Evolutionary conservation across 37 sponge, comb jelly and placozoan genomes (phyloP).

Genomic region (Dysidea cf. avara): DNA sequence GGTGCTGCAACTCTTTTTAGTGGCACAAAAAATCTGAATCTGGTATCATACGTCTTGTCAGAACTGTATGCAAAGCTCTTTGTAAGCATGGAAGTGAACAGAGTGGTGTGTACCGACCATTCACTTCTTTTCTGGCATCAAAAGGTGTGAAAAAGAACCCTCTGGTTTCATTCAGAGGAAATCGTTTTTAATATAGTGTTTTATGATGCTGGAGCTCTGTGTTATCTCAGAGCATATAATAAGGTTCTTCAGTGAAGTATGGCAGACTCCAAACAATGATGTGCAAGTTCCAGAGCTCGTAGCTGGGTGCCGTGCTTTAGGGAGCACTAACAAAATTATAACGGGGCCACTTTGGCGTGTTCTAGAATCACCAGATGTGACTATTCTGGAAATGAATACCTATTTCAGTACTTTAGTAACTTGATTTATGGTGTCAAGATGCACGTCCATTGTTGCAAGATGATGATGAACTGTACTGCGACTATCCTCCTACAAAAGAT

Average conservation of each 20-base stretch:
- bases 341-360: constrained; percentile 29
- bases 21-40: too few relatives aligned
- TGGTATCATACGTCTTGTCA: too few relatives aligned
- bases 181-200: too few relatives aligned
- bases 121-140: too few relatives aligned
- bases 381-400: constrained; percentile 9
- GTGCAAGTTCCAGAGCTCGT: not conserved
- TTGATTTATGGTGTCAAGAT: constrained; percentile 4
- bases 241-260: constrained; percentile 2
- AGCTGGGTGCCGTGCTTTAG: constrained; percentile 8
- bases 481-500: not conserved
- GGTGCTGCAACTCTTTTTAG: too few relatives aligned
- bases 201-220: too few relatives aligned
- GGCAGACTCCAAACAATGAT: constrained; percentile 8
- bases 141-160: too few relatives aligned
- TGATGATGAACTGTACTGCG: not conserved
- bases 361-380: not conserved
- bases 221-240: not conserved
- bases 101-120: too few relatives aligned
- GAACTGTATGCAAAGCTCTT: too few relatives aligned
- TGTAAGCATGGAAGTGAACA: too few relatives aligned
- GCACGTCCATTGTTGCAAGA: not conserved
- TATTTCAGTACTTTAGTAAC: not conserved
- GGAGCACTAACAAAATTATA: not conserved
- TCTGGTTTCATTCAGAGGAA: too few relatives aligned